Conservation (phyloP, 53 echinoderm and acorn worm species). For the Patiria pectinifera region DNA sequence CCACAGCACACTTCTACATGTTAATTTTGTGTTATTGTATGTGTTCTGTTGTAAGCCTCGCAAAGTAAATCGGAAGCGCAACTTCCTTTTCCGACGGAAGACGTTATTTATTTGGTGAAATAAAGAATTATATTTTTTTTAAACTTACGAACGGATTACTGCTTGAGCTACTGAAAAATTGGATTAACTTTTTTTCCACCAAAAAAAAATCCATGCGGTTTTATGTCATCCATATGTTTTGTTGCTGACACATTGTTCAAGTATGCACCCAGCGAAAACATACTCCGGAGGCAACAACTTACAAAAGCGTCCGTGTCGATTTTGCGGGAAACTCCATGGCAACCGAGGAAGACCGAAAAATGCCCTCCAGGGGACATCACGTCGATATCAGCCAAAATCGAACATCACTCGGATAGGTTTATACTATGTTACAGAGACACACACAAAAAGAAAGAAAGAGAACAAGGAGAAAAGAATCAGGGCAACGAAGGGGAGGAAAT, state of each 20-base stretch:
- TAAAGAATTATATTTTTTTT: too few relatives aligned
- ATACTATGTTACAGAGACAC: neutral
- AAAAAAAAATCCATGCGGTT: too few relatives aligned
- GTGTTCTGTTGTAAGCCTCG: too few relatives aligned
- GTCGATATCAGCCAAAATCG: constrained; percentile 49
- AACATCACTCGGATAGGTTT: constrained; percentile 41
- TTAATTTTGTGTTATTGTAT: too few relatives aligned
- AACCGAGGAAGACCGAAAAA: constrained; percentile 13
- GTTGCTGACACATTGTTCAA: neutral
- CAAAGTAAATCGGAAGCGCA: too few relatives aligned
- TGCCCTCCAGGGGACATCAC: constrained; percentile 47
- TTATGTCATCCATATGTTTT: neutral
- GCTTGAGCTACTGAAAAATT: too few relatives aligned
- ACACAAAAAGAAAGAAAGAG: neutral
- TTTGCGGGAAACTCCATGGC: constrained; percentile 52
- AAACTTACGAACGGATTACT: too few relatives aligned
- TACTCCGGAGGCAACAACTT: neutral
- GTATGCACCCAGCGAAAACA: neutral
- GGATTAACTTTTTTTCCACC: too few relatives aligned
- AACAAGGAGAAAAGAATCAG: neutral
- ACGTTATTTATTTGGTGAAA: too few relatives aligned
- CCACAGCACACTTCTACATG: neutral
- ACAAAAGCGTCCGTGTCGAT: neutral
- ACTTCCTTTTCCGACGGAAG: too few relatives aligned
- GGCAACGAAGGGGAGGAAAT: constrained; percentile 4